Percentiles rank a stretch among this genome's conserved stretches.
Evolutionary conservation across 1,140 invertebrate genomes (phyloP).

Genomic region (Drosophila ironensis): DNA sequence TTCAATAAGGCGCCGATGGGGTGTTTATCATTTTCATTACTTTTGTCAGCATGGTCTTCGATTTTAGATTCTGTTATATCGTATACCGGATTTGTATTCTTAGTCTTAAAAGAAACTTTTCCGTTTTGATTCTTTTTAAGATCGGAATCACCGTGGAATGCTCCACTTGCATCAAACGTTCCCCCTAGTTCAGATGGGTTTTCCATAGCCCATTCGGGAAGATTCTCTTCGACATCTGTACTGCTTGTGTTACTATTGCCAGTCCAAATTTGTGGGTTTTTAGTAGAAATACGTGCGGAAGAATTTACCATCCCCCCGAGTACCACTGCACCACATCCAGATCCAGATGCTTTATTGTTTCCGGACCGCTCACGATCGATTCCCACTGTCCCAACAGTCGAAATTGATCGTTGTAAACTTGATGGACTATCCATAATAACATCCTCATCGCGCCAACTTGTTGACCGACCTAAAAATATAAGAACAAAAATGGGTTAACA

Average conservation of each 20-base stretch:
- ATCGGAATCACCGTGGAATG: constrained; percentile 86
- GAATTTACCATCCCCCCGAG: neutral
- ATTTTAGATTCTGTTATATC: neutral
- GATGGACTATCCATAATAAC: constrained; percentile 33
- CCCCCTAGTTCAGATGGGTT: constrained; percentile 90
- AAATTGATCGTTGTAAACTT: constrained; percentile 62
- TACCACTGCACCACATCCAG: neutral
- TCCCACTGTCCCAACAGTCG: constrained; percentile 44
- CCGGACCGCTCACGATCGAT: constrained; percentile 28
- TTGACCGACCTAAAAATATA: constrained; percentile 77
- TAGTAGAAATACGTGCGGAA: constrained; percentile 19
- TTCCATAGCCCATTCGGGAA: constrained; percentile 90
- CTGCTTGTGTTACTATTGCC: neutral
- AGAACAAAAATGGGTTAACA: neutral
- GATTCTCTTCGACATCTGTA: constrained; percentile 84
- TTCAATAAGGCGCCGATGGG: neutral
- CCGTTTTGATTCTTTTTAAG: neutral
- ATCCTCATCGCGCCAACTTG: constrained; percentile 87
- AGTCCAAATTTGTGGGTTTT: constrained; percentile 38
- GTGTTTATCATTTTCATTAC: neutral
- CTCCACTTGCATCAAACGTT: constrained; percentile 92
- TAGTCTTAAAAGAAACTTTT: neutral
- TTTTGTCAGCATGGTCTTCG: neutral
- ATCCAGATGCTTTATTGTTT: constrained; percentile 9
- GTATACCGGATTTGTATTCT: neutral